Percentiles rank a stretch among this genome's conserved stretches.
phyloP scores from a whole-genome alignment of 2,797 vertebrate genomes.

The Glossophaga mutica region DNA sequence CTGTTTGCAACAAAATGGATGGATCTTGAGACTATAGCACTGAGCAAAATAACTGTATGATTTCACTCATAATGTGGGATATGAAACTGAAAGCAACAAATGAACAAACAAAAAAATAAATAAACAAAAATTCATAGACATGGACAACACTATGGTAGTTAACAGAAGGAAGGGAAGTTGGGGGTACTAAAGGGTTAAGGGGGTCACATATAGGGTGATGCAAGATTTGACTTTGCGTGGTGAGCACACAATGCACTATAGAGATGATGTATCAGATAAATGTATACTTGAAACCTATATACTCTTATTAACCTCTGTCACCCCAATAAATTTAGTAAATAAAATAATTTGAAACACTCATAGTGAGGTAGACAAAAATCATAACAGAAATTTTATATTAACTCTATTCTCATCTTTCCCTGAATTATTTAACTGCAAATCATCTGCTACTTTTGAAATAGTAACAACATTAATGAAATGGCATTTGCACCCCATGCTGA shows the following conservation, averaged over 20 bases:
- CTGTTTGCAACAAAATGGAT: not conserved
- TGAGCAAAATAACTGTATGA: not conserved
- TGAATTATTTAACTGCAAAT: not conserved
- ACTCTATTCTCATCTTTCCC: not conserved
- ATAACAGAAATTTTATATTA: not conserved
- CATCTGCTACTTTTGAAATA: not conserved
- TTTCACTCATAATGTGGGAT: not conserved
- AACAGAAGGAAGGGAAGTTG: not conserved
- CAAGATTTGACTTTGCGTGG: not conserved
- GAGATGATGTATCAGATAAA: not conserved
- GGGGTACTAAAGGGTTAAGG: not conserved
- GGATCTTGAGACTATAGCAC: not conserved
- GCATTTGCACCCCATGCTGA: not conserved
- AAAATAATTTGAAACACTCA: not conserved
- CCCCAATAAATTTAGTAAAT: not conserved
- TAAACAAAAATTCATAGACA: not conserved
- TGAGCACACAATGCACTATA: not conserved
- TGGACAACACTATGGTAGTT: not conserved
- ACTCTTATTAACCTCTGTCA: not conserved
- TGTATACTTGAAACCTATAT: not conserved
- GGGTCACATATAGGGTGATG: not conserved
- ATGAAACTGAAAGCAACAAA: not conserved
- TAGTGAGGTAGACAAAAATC: not conserved
- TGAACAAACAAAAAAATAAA: not conserved
- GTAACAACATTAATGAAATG: not conserved